phyloP scores from a whole-genome alignment of 2,113 vertebrate species.

The Apus apus region DNA sequence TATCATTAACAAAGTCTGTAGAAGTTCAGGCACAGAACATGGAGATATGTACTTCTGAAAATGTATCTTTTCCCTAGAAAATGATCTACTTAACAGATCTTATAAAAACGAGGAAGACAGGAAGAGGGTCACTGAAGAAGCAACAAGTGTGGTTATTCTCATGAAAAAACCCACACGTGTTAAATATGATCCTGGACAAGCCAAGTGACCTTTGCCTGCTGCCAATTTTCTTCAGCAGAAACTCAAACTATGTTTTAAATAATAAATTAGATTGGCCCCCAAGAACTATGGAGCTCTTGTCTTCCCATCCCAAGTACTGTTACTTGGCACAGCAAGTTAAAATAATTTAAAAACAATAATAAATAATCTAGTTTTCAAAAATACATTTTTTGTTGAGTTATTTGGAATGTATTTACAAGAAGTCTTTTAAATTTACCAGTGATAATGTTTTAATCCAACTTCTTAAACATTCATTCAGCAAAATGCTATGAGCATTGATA shows the following conservation, averaged over 20 bases:
- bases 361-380: neutral
- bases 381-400: neutral
- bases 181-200: slow-evolving; percentile 28
- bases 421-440: neutral
- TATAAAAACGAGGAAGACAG: neutral
- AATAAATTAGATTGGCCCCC: neutral
- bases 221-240: slow-evolving; percentile 31
- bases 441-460: neutral
- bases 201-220: slow-evolving; percentile 38
- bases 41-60: neutral
- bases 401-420: slow-evolving; percentile 4
- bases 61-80: slow-evolving; percentile 11
- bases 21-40: neutral
- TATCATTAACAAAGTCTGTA: neutral
- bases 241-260: slow-evolving; percentile 40
- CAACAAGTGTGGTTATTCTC: slow-evolving; percentile 25
- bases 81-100: slow-evolving; percentile 7
- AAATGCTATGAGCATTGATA: neutral
- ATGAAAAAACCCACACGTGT: neutral
- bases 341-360: slow-evolving; percentile 22
- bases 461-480: neutral
- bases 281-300: neutral
- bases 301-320: neutral
- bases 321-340: slow-evolving; percentile 1
- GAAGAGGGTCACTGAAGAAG: slow-evolving; percentile 27